These are phyloP conservation scores for Pardalotus punctatus DNA, from an alignment of 2,113 vertebrate species.

Conservation along the genomic window DNA sequence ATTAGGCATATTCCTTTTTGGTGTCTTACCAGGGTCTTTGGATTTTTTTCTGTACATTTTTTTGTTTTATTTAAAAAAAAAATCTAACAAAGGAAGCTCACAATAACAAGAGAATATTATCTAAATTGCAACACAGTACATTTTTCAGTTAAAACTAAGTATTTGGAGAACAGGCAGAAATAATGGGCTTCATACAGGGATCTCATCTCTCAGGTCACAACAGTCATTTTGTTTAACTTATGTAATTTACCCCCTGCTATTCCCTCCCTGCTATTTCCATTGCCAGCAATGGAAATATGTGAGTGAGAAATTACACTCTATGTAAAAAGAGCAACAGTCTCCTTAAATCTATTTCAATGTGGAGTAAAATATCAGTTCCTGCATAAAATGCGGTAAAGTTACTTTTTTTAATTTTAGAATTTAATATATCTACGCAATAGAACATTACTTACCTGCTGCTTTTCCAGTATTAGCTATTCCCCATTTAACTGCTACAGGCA, in stretches of 20 bases:
- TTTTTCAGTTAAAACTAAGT: conserved; percentile 19
- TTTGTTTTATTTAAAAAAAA: conserved; percentile 10
- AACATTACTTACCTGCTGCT: conserved; percentile 78
- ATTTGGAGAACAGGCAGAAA: conserved; percentile 50
- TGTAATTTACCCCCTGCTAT: background rate
- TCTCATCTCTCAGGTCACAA: conserved; percentile 5
- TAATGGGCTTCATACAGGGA: background rate
- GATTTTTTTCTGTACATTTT: conserved; percentile 65
- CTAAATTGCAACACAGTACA: background rate
- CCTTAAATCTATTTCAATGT: conserved; percentile 30
- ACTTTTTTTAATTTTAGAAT: conserved; percentile 27
- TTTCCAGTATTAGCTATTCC: conserved; percentile 68
- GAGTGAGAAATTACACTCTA: conserved; percentile 24
- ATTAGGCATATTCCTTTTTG: conserved; percentile 62
- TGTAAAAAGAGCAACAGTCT: conserved; percentile 31
- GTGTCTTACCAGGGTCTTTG: conserved; percentile 73
- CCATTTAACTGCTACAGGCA: conserved; percentile 61
- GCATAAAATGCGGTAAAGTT: conserved; percentile 48
- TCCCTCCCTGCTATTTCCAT: conserved; percentile 37
- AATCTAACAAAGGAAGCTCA: conserved; percentile 13
- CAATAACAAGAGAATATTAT: background rate
- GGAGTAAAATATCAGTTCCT: conserved; percentile 66
- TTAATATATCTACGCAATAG: conserved; percentile 24
- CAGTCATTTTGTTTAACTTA: background rate
- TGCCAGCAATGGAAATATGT: conserved; percentile 62